Conservation (phyloP, 2,797 vertebrate species). For the Cetoscarus ocellatus region DNA sequence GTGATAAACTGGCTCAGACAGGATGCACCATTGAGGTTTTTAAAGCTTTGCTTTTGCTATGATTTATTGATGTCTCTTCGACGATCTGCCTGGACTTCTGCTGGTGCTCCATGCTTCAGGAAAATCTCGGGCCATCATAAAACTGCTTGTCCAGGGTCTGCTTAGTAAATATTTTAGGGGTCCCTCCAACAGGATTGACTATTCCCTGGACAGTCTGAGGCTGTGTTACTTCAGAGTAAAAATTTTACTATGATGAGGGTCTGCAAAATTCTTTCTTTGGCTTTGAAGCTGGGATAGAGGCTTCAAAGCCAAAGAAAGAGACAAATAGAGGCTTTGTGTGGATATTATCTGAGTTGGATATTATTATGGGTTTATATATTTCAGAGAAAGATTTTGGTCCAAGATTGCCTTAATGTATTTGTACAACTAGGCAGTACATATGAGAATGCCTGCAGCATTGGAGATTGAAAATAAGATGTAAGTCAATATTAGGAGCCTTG, state of each 20-base stretch:
- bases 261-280: not conserved
- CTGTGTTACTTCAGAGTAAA: constrained; percentile 17
- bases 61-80: constrained; percentile 76
- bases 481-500: too few relatives aligned
- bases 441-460: too few relatives aligned
- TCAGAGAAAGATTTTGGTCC: too few relatives aligned
- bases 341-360: not conserved
- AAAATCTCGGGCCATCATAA: constrained; percentile 64
- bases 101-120: constrained; percentile 67
- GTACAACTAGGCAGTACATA: too few relatives aligned
- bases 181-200: constrained; percentile 39
- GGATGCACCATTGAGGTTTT: constrained; percentile 59
- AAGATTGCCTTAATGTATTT: too few relatives aligned
- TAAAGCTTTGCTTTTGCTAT: constrained; percentile 61
- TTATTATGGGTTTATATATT: not conserved
- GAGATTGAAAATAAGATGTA: too few relatives aligned
- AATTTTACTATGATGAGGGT: constrained; percentile 3
- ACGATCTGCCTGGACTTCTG: constrained; percentile 76
- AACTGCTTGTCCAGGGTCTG: constrained; percentile 59
- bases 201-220: constrained; percentile 18
- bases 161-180: constrained; percentile 74
- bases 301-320: not conserved
- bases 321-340: not conserved
- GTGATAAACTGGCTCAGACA: constrained; percentile 60
- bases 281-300: not conserved